Conservation (phyloP, 2,888 invertebrate species). For the Eucera pruinosa region DNA sequence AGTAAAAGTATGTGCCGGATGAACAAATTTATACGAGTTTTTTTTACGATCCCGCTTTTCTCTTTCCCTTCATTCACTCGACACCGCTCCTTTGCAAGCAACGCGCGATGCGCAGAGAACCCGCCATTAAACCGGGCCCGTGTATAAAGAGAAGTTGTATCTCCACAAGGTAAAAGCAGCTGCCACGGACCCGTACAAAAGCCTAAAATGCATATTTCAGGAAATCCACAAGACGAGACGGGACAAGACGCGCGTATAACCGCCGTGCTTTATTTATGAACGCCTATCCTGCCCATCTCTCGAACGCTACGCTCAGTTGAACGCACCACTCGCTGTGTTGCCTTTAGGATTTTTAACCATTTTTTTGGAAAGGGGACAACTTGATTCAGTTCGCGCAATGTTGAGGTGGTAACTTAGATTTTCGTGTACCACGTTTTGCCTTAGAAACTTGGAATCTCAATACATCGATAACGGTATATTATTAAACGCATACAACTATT, state of each 20-base stretch:
- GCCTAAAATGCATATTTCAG: conserved; percentile 70
- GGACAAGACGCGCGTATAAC: conserved; percentile 48
- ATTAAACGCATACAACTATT: too few species aligned
- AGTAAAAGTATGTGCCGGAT: conserved; percentile 44
- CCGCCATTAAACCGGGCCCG: conserved; percentile 54
- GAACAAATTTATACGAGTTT: conserved; percentile 58
- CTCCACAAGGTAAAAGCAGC: conserved; percentile 59
- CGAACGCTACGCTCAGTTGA: neutral
- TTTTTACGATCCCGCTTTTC: conserved; percentile 47
- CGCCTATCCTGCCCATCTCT: conserved; percentile 15
- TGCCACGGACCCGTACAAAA: conserved; percentile 57
- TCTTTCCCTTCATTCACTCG: conserved; percentile 12
- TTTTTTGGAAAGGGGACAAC: neutral
- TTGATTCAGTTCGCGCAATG: neutral
- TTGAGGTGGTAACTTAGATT: neutral
- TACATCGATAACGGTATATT: too few species aligned
- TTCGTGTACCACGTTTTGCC: neutral
- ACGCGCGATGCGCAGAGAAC: conserved; percentile 31
- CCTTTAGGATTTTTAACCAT: neutral
- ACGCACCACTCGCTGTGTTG: neutral
- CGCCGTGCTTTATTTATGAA: conserved; percentile 54
- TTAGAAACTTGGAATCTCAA: neutral
- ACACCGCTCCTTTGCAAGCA: conserved; percentile 40
- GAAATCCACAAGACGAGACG: conserved; percentile 66
- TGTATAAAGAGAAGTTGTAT: conserved; percentile 61